Evolutionary conservation across 2,113 vertebrate species (phyloP).

Genomic region (Ceuthmochares aereus): DNA sequence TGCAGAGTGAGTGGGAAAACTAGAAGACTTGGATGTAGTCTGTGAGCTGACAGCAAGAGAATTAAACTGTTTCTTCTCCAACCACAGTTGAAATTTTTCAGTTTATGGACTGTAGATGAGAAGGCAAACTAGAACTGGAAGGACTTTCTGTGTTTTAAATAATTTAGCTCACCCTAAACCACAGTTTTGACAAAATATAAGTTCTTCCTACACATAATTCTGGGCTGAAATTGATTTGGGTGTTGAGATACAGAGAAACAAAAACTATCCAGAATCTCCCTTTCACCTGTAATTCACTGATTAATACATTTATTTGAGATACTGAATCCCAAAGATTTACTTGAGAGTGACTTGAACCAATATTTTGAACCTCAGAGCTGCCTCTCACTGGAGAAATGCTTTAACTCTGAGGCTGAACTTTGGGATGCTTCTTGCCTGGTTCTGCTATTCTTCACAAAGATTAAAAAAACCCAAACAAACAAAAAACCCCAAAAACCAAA

Average conservation of each 20-base stretch:
- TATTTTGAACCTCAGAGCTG: background rate
- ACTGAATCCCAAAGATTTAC: background rate
- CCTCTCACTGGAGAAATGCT: background rate
- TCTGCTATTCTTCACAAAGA: background rate
- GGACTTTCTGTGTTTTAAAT: too few relatives aligned
- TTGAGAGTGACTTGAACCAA: background rate
- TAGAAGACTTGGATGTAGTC: too few relatives aligned
- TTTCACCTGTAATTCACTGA: background rate
- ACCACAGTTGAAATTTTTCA: too few relatives aligned
- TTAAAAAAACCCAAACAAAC: too few relatives aligned
- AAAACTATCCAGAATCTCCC: background rate
- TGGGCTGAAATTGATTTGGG: background rate
- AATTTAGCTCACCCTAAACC: background rate
- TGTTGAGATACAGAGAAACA: background rate
- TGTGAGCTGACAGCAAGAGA: too few relatives aligned
- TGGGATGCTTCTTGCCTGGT: background rate
- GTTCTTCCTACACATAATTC: background rate
- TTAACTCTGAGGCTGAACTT: background rate
- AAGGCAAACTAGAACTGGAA: too few relatives aligned
- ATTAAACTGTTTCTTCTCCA: too few relatives aligned
- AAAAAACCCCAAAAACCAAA: too few relatives aligned
- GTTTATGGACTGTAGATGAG: too few relatives aligned
- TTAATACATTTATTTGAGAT: background rate
- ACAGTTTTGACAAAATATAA: background rate
- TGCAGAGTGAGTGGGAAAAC: too few relatives aligned